A percentile compares a stretch with the other conserved stretches of the same genome.
Conservation (phyloP, 2,797 vertebrate genomes). For the Parauchenoglanis ngamensis region DNA sequence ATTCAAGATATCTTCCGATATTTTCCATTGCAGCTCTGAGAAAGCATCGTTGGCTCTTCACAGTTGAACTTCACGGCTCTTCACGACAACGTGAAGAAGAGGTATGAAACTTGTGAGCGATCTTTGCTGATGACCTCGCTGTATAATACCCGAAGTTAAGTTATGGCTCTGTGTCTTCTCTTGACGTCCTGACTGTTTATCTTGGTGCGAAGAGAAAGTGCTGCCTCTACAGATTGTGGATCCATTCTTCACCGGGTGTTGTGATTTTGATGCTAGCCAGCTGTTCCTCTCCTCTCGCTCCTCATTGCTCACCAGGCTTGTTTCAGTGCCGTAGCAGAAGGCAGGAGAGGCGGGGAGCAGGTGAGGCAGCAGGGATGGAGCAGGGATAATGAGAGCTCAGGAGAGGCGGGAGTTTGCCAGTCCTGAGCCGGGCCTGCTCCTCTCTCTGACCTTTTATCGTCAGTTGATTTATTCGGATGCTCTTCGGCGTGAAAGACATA, state of each 20-base stretch:
- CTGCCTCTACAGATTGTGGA: constrained; percentile 48
- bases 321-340: constrained; percentile 47
- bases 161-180: constrained; percentile 29
- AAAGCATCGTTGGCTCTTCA: neutral
- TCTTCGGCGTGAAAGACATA: neutral
- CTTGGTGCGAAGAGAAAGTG: constrained; percentile 40
- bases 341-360: constrained; percentile 51
- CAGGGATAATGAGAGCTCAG: constrained; percentile 57
- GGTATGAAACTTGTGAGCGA: neutral
- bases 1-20: neutral
- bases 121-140: neutral
- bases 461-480: constrained; percentile 23
- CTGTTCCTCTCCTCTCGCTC: constrained; percentile 50
- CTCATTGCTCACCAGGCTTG: constrained; percentile 52
- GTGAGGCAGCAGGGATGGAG: constrained; percentile 45
- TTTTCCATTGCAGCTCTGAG: neutral
- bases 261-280: constrained; percentile 57
- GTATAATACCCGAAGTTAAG: constrained; percentile 30
- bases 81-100: neutral
- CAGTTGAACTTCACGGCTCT: neutral
- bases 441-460: constrained; percentile 48
- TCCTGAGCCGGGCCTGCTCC: constrained; percentile 39
- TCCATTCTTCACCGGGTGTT: constrained; percentile 51
- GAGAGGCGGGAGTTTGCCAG: constrained; percentile 48
- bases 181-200: constrained; percentile 38